Evolutionary conservation across 2,888 invertebrate genomes (phyloP).

Genomic region (Saturnia japonica): DNA sequence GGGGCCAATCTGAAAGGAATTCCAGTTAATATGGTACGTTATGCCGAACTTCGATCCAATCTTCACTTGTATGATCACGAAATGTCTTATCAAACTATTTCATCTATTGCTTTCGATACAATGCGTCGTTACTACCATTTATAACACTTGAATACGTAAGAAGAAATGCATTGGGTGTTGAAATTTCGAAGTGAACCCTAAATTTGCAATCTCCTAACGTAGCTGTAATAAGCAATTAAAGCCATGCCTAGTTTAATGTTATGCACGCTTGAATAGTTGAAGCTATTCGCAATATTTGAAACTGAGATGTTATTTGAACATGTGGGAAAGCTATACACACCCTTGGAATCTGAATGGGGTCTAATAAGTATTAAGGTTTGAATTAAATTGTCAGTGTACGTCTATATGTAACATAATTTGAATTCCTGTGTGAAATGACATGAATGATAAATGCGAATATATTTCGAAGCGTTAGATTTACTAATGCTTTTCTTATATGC

Average conservation of each 20-base stretch:
- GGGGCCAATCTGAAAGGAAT: conserved; percentile 69
- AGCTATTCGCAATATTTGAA: conserved; percentile 43
- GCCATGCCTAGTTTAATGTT: conserved; percentile 40
- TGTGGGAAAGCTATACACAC: conserved; percentile 25
- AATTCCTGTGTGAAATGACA: background rate
- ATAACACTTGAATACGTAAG: conserved; percentile 8
- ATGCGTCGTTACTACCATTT: conserved; percentile 23
- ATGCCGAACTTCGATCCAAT: conserved; percentile 52
- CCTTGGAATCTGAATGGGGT: conserved; percentile 18
- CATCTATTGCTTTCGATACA: conserved; percentile 27
- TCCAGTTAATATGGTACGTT: conserved; percentile 65
- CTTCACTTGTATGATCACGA: conserved; percentile 33
- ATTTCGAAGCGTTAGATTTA: background rate
- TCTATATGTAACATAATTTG: background rate
- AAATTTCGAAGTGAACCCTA: background rate
- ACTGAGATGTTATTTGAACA: conserved; percentile 35
- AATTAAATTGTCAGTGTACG: background rate
- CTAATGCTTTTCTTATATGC: background rate
- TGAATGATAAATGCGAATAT: background rate
- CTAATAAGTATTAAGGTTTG: conserved; percentile 20
- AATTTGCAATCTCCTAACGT: conserved; percentile 23
- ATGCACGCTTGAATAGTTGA: conserved; percentile 42
- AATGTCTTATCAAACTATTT: conserved; percentile 24
- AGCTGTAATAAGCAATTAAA: conserved; percentile 42
- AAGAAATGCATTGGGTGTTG: conserved; percentile 30